Evolutionary conservation across 37 sponge, comb jelly and placozoan species (phyloP).

Genomic region (Hormiphora californensis): DNA sequence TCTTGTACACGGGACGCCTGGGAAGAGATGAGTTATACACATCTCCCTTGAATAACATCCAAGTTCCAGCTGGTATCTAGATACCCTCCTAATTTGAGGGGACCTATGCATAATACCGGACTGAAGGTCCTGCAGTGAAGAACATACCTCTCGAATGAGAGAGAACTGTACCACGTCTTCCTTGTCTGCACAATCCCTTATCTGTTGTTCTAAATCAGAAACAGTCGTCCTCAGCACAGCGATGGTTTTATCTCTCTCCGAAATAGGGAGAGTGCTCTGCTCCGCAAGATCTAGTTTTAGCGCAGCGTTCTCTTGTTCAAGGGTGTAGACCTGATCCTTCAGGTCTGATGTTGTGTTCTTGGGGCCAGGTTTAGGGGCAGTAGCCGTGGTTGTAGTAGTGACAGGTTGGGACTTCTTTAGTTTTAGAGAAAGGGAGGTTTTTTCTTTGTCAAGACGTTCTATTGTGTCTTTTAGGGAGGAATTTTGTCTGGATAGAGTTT

Average conservation of each 20-base stretch:
- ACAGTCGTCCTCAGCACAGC: constrained; percentile 18
- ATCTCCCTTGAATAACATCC: too few species aligned
- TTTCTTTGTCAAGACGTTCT: constrained; percentile 27
- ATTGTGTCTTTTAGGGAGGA: neutral
- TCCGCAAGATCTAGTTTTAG: neutral
- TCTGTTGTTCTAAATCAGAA: constrained; percentile 5
- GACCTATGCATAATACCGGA: too few species aligned
- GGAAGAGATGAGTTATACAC: too few species aligned
- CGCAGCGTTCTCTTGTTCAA: neutral
- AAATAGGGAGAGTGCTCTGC: neutral
- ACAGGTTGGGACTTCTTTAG: too few species aligned
- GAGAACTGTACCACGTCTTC: neutral
- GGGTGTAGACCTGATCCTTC: neutral
- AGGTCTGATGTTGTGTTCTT: neutral
- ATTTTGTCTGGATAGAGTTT: constrained; percentile 7
- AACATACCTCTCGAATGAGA: too few species aligned
- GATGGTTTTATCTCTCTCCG: constrained; percentile 29
- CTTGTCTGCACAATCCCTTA: neutral
- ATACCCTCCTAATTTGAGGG: too few species aligned
- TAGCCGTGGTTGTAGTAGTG: too few species aligned
- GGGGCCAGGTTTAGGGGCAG: too few species aligned
- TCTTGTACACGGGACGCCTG: neutral
- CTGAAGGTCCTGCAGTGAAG: too few species aligned
- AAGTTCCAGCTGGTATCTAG: too few species aligned
- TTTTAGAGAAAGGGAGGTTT: neutral